These are phyloP conservation scores for Speoplatyrhinus poulsoni DNA, from an alignment of 2,113 vertebrate genomes.

Conservation along the genomic window DNA sequence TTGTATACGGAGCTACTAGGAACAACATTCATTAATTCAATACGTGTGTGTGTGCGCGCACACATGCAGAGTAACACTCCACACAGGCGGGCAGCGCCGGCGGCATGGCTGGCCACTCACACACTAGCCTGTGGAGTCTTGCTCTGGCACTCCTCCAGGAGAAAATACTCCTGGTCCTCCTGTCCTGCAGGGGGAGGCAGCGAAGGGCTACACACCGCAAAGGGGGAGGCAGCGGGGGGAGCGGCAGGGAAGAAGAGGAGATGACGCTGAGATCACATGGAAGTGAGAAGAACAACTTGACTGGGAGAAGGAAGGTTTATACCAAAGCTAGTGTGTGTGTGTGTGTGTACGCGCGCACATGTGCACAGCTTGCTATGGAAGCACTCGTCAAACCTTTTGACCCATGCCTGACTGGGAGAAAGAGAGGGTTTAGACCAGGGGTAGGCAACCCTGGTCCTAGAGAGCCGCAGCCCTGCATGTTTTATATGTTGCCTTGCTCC, in stretches of 20 bases:
- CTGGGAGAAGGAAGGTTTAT: too few relatives aligned
- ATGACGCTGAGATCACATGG: too few relatives aligned
- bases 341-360: too few relatives aligned
- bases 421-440: too few relatives aligned
- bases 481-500: too few relatives aligned
- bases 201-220: conserved; percentile 79
- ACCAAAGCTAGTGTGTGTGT: too few relatives aligned
- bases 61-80: conserved; percentile 41
- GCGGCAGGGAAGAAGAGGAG: too few relatives aligned
- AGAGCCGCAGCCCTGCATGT: too few relatives aligned
- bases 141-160: conserved; percentile 98
- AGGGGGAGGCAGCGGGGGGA: conserved; percentile 39
- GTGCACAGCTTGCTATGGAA: too few relatives aligned
- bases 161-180: conserved; percentile 90
- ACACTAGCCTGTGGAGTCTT: conserved; percentile 85
- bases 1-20: not conserved
- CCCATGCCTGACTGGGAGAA: not conserved
- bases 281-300: too few relatives aligned
- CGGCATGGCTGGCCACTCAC: conserved; percentile 87
- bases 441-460: too few relatives aligned
- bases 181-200: conserved; percentile 83
- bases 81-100: conserved; percentile 62
- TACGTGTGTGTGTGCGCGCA: not conserved
- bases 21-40: not conserved
- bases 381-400: not conserved